phyloP scores from a whole-genome alignment of 2,797 vertebrate species.

The Cottoperca gobio region DNA sequence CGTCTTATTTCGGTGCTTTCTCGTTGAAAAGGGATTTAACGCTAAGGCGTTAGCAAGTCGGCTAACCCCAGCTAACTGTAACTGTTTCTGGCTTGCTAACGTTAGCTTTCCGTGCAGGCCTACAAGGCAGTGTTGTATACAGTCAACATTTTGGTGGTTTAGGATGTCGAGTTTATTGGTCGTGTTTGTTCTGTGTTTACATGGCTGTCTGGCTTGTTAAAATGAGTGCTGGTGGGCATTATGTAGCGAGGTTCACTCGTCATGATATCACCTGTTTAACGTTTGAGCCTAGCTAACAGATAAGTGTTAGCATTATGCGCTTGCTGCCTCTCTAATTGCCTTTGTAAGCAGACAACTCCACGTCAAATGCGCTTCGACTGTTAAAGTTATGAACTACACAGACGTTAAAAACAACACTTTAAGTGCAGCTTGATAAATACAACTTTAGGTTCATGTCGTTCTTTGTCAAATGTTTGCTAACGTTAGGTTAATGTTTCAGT shows the following conservation, averaged over 20 bases:
- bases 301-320: constrained; percentile 64
- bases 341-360: constrained; percentile 67
- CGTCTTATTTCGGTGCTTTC: constrained; percentile 46
- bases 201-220: fast-evolving
- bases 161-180: not conserved
- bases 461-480: not conserved
- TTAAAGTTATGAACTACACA: not conserved
- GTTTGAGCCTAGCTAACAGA: constrained; percentile 48
- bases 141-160: not conserved
- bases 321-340: constrained; percentile 73
- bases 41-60: constrained; percentile 66
- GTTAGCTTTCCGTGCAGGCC: constrained; percentile 58
- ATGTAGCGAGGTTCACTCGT: not conserved
- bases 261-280: constrained; percentile 12
- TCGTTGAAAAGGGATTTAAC: constrained; percentile 60
- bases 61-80: constrained; percentile 67
- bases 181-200: fast-evolving
- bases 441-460: not conserved
- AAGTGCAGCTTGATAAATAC: fast-evolving
- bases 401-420: fast-evolving
- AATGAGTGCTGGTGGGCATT: not conserved
- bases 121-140: constrained; percentile 5
- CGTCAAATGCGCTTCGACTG: not conserved
- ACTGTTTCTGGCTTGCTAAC: constrained; percentile 44
- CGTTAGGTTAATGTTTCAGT: not conserved